Conservation (phyloP, 2,113 vertebrate genomes). For the Cyanoramphus novaezelandiae region DNA sequence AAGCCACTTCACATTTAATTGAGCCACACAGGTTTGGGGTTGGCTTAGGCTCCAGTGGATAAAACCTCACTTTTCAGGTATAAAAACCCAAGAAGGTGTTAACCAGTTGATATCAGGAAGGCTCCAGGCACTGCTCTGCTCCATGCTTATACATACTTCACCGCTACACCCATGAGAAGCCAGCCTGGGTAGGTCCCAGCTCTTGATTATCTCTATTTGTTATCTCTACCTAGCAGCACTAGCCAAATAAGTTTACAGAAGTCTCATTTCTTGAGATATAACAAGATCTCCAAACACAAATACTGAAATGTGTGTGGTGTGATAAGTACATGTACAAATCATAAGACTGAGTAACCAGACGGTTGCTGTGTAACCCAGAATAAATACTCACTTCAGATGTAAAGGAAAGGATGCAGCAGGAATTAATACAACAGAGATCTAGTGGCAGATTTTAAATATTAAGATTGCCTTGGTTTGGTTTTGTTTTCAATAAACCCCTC, state of each 20-base stretch:
- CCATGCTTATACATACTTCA: not conserved
- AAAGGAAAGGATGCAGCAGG: not conserved
- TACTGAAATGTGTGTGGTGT: not conserved
- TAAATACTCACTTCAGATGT: not conserved
- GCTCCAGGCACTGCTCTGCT: not conserved
- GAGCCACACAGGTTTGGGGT: not conserved
- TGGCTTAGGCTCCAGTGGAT: not conserved
- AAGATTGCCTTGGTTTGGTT: not conserved
- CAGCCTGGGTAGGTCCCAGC: not conserved
- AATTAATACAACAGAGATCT: not conserved
- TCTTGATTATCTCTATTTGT: not conserved
- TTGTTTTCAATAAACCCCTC: not conserved
- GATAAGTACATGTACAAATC: not conserved
- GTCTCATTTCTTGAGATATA: not conserved
- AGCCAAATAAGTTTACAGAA: not conserved
- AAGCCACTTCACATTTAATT: not conserved
- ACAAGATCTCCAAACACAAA: not conserved
- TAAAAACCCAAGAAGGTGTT: not conserved
- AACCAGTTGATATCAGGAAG: not conserved
- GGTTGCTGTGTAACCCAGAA: not conserved
- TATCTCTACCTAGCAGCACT: not conserved
- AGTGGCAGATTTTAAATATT: not conserved
- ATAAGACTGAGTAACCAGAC: not conserved
- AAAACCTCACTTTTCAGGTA: not conserved
- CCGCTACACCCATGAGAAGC: not conserved